phyloP scores from a whole-genome alignment of 2,888 invertebrate genomes.

The Yponomeuta cagnagella region DNA sequence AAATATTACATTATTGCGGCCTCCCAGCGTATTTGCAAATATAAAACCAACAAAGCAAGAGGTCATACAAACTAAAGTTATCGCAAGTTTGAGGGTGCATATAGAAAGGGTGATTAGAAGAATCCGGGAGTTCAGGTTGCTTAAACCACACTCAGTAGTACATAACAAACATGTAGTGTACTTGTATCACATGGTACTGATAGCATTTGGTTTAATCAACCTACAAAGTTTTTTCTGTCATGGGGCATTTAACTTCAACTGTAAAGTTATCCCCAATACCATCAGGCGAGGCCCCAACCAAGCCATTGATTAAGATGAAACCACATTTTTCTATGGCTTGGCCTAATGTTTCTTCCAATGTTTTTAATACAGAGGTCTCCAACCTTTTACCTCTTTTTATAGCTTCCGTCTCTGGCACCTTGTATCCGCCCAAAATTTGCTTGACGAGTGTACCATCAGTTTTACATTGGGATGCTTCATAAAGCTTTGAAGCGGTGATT shows the following conservation, averaged over 20 bases:
- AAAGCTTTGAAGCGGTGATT: slow-evolving; percentile 16
- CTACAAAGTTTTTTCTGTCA: background rate
- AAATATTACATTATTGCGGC: slow-evolving; percentile 19
- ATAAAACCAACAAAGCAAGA: slow-evolving; percentile 17
- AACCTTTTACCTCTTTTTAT: slow-evolving; percentile 12
- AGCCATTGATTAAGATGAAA: slow-evolving; percentile 2
- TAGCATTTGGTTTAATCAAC: slow-evolving; percentile 4
- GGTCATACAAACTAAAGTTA: slow-evolving; percentile 18
- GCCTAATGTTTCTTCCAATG: background rate
- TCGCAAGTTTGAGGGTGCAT: slow-evolving; percentile 11
- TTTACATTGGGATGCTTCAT: slow-evolving; percentile 12
- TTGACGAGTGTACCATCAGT: slow-evolving; percentile 13
- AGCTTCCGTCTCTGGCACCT: slow-evolving; percentile 15
- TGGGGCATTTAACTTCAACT: background rate
- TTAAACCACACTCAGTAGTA: background rate
- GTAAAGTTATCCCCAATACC: slow-evolving; percentile 1
- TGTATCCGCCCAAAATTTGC: slow-evolving; percentile 14
- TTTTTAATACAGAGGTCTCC: slow-evolving; percentile 1
- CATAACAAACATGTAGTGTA: background rate
- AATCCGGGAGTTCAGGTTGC: background rate
- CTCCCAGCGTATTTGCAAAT: slow-evolving; percentile 17
- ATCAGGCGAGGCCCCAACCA: slow-evolving; percentile 12
- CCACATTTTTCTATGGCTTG: background rate
- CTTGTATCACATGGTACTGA: background rate
- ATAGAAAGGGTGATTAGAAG: slow-evolving; percentile 12